These are phyloP conservation scores for Ypsolopha sequella DNA, from an alignment of 2,888 invertebrate genomes.

Conservation along the genomic window DNA sequence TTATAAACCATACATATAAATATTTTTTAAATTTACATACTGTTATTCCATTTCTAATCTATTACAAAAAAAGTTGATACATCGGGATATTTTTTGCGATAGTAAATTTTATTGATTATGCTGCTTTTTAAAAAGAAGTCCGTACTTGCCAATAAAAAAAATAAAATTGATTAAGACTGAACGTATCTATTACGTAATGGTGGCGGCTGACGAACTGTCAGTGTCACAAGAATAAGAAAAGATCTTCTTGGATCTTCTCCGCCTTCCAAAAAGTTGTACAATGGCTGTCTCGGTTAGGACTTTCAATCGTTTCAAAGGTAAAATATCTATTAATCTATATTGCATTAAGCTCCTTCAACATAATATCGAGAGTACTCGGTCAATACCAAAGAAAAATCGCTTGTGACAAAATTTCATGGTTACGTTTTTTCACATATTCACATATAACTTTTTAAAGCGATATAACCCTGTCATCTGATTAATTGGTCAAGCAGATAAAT, in stretches of 20 bases:
- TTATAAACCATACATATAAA: too few species aligned
- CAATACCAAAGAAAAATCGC: background rate
- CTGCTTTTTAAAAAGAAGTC: too few species aligned
- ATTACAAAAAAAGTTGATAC: background rate
- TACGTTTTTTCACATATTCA: constrained; percentile 1
- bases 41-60: too few species aligned
- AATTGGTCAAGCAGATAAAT: constrained; percentile 2
- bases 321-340: constrained; percentile 12
- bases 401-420: background rate
- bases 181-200: constrained; percentile 39
- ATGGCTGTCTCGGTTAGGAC: constrained; percentile 73
- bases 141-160: too few species aligned
- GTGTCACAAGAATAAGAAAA: constrained; percentile 45
- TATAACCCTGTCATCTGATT: constrained; percentile 28
- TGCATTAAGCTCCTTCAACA: background rate
- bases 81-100: background rate
- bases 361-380: background rate
- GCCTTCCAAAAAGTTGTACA: constrained; percentile 23
- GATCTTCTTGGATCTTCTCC: constrained; percentile 12
- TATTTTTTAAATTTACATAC: too few species aligned
- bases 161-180: too few species aligned
- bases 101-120: background rate
- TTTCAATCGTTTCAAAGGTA: constrained; percentile 71
- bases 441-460: constrained; percentile 5
- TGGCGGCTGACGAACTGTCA: constrained; percentile 42